Conservation (phyloP, 1,140 invertebrate genomes). For the Microplitis mediator region DNA sequence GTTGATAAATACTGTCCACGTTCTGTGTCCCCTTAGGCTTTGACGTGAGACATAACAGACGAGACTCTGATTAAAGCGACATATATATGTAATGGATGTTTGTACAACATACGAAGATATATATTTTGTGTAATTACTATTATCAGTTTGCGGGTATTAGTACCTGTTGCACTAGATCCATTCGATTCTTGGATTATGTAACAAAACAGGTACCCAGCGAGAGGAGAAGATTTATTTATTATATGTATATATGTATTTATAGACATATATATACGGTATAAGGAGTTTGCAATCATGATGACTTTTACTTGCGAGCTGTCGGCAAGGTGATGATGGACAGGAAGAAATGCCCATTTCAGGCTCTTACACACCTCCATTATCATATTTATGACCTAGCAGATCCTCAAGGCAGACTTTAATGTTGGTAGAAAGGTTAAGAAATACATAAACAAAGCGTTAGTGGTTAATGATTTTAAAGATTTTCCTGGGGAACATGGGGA, state of each 20-base stretch:
- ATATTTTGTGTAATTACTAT: conserved; percentile 50
- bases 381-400: conserved; percentile 1
- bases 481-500: too few relatives aligned
- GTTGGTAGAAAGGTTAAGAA: conserved; percentile 49
- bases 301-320: conserved; percentile 4
- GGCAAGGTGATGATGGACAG: conserved; percentile 11
- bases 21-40: conserved; percentile 15
- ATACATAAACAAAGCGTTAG: too few relatives aligned
- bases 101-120: conserved; percentile 18
- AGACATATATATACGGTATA: neutral
- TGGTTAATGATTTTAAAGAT: too few relatives aligned
- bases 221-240: too few relatives aligned
- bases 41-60: neutral
- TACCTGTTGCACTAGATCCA: conserved; percentile 47
- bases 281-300: neutral
- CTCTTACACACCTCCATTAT: neutral
- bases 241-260: neutral
- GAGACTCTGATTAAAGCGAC: conserved; percentile 48
- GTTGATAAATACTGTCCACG: conserved; percentile 50
- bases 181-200: neutral
- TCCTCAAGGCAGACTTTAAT: conserved; percentile 33
- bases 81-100: conserved; percentile 33
- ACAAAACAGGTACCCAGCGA: neutral
- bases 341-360: neutral
- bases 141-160: conserved; percentile 45